Base-by-base conservation (phyloP, 2,113 vertebrate species). In the Hippoglossus stenolepis region DNA sequence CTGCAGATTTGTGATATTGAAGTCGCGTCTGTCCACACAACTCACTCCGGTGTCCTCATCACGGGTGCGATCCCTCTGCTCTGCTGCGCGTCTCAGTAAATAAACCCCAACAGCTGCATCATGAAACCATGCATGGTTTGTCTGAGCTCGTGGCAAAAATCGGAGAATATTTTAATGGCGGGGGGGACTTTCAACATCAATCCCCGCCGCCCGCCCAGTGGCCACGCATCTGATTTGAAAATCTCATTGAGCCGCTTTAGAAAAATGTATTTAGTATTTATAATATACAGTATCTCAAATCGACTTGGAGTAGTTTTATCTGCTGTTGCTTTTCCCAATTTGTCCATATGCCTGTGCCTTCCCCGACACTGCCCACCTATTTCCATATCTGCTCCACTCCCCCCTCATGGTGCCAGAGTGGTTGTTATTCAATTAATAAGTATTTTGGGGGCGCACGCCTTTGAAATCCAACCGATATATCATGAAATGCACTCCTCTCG, bases 81-180 rank as follows among this genome's bases (percentile, higher is more conserved):
- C 21, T 51, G 62, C 35, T 61, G 28, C 35, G 8, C 67, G 43
- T 77, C 40, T 23, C 74, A 35, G 38, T 64, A 31, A 70, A 64
- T 69, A 59, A 53, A 71, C 35, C 38, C 47, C 45, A 28, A 73
- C 23, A 43, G 70, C 61, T 74, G 20, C 40, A 77, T 26, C 64
- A 53, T 75, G 21, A 68, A 83, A 77, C 67, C 60, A 83, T 84
- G 84, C 3, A 71, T 80, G 74, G 70, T 68, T 67, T 78, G 51
- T 81, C 43, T 86, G 64, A 86, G 71, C 79, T 74, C 59, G 31
- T 20, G 24, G 35, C 56, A 43, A 70, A 31, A 67, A 67, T 70
- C 18, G 54, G 61, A 84, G 80, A 6, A 71, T 59, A 68, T 74
- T 77, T 82, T 71, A 72, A 79, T 79, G 24, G 23, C 9, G 4